Percentiles rank a stretch among this genome's conserved stretches.
Conservation (phyloP, 2,797 vertebrate genomes). For the Enteromius unitaeniatus region DNA sequence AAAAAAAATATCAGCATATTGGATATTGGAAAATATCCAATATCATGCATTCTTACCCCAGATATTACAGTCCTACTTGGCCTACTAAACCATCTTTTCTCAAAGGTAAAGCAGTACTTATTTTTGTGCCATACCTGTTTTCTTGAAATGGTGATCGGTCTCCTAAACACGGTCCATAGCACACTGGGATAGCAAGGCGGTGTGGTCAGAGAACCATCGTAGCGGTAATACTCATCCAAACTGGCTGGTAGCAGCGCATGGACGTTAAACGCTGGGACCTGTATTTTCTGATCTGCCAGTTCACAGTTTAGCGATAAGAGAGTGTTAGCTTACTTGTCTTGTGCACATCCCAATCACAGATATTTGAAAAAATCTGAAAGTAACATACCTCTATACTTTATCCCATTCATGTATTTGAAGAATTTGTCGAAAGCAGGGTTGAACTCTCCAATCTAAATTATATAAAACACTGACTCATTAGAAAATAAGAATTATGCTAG, state of each 20-base stretch:
- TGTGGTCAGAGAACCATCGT: conserved; percentile 93
- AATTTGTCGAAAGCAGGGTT: conserved; percentile 88
- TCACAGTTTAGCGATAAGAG: neutral
- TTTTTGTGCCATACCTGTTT: conserved; percentile 87
- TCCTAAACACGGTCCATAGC: conserved; percentile 92
- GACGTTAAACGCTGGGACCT: conserved; percentile 86
- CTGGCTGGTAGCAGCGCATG: conserved; percentile 82
- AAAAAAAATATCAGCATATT: too few species aligned
- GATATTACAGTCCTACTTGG: neutral
- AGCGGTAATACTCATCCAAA: conserved; percentile 90
- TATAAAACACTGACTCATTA: conserved; percentile 11
- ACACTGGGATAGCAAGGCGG: conserved; percentile 95
- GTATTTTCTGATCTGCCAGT: conserved; percentile 81
- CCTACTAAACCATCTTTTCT: conserved; percentile 3
- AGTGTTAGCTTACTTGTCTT: conserved; percentile 18
- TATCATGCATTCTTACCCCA: too few species aligned
- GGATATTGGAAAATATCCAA: too few species aligned
- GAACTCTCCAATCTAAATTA: conserved; percentile 84
- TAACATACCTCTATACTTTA: conserved; percentile 88
- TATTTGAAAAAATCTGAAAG: neutral
- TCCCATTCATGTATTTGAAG: conserved; percentile 83
- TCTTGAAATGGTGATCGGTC: conserved; percentile 84
- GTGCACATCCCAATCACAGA: neutral
- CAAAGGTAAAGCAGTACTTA: conserved; percentile 75
- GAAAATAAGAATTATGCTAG: neutral